Percentiles rank a stretch among this genome's conserved stretches.
phyloP scores from a whole-genome alignment of 1,140 invertebrate genomes.

The Doryteuthis pealeii region DNA sequence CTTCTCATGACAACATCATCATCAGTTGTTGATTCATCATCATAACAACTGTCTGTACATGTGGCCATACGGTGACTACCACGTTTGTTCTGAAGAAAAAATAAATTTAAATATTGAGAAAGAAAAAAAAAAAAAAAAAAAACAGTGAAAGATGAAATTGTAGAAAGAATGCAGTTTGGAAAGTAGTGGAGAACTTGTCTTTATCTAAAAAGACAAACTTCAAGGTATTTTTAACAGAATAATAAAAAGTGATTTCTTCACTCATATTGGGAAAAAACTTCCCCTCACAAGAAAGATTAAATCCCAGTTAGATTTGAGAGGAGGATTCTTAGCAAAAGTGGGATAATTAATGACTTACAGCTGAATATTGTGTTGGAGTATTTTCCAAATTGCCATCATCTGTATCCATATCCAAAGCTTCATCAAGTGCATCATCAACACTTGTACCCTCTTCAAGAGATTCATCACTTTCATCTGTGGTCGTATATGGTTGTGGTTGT shows the following conservation, averaged over 20 bases:
- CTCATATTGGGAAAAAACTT: no score
- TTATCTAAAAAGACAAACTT: no score
- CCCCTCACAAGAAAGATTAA: no score
- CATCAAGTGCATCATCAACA: slow-evolving; percentile 56
- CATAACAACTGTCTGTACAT: slow-evolving; percentile 15
- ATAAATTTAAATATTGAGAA: no score
- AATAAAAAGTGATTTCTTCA: no score
- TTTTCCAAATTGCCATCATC: not conserved
- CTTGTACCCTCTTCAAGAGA: slow-evolving; percentile 42
- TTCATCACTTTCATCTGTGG: slow-evolving; percentile 18
- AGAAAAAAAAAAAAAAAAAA: not conserved
- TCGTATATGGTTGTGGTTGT: not conserved
- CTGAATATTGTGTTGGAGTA: not conserved
- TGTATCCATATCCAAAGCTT: slow-evolving; percentile 45
- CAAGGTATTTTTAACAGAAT: no score
- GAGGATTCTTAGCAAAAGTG: no score
- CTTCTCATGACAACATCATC: slow-evolving; percentile 20
- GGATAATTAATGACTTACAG: not conserved
- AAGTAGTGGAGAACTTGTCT: no score
- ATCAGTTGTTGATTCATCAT: slow-evolving; percentile 8
- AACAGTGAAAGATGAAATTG: no score
- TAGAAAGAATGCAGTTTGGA: no score
- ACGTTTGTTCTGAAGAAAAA: slow-evolving; percentile 33
- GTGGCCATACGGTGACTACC: slow-evolving; percentile 37
- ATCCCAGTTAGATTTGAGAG: no score